Conservation (phyloP, 2,797 vertebrate genomes). For the Spondyliosoma cantharus region DNA sequence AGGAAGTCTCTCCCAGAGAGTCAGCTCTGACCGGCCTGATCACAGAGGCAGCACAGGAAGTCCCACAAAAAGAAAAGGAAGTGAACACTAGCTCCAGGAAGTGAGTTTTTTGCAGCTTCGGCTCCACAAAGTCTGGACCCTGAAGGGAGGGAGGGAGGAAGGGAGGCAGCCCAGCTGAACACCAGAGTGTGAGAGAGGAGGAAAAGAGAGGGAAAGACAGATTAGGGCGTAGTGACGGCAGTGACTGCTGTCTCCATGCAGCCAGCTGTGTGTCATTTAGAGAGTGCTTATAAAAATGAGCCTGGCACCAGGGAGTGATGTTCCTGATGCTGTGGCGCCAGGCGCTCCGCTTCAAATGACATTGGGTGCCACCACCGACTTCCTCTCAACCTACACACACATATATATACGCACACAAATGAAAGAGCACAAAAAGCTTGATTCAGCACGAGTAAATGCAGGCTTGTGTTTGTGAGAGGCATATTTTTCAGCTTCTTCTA, state of each 20-base stretch:
- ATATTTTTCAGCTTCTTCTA: slow-evolving; percentile 52
- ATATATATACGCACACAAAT: slow-evolving; percentile 57
- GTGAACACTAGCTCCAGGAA: slow-evolving; percentile 85
- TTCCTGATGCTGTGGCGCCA: slow-evolving; percentile 82
- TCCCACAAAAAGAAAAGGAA: slow-evolving; percentile 87
- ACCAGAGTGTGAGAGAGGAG: slow-evolving; percentile 77
- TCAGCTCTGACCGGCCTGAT: slow-evolving; percentile 79
- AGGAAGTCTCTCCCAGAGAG: slow-evolving; percentile 84
- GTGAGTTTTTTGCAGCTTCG: slow-evolving; percentile 83
- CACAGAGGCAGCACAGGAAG: slow-evolving; percentile 86
- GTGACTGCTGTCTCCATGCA: slow-evolving; percentile 84
- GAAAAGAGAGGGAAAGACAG: slow-evolving; percentile 72
- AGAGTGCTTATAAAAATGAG: slow-evolving; percentile 82
- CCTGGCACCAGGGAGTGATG: slow-evolving; percentile 84
- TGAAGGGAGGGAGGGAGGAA: slow-evolving; percentile 75
- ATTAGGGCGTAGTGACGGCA: slow-evolving; percentile 79
- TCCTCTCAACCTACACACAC: slow-evolving; percentile 74
- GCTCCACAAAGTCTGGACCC: slow-evolving; percentile 87
- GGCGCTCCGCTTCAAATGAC: slow-evolving; percentile 81
- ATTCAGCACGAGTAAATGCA: slow-evolving; percentile 70
- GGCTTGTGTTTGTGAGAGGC: slow-evolving; percentile 54
- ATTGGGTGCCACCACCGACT: slow-evolving; percentile 80
- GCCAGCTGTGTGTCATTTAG: slow-evolving; percentile 88
- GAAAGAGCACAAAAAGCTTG: slow-evolving; percentile 69
- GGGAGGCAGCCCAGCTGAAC: slow-evolving; percentile 76